Conservation (phyloP, 2,113 vertebrate species). For the Clarias batrachus region DNA sequence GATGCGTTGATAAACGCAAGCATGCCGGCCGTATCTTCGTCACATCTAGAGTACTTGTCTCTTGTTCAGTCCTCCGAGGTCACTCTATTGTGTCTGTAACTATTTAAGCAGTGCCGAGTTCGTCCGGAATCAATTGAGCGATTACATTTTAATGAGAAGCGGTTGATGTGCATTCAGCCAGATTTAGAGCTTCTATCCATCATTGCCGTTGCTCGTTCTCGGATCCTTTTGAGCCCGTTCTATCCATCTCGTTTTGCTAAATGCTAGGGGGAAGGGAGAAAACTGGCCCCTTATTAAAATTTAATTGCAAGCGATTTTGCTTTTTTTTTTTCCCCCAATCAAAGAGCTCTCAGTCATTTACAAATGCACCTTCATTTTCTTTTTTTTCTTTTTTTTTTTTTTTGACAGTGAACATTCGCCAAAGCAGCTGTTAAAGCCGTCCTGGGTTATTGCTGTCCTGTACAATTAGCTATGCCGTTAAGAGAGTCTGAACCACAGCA, state of each 20-base stretch:
- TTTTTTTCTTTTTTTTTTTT: not conserved
- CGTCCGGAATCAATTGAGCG: slow-evolving; percentile 65
- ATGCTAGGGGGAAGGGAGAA: slow-evolving; percentile 60
- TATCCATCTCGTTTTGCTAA: slow-evolving; percentile 63
- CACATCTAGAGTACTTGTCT: slow-evolving; percentile 1
- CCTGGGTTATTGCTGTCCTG: not conserved
- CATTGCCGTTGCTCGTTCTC: slow-evolving; percentile 53
- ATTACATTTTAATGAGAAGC: slow-evolving; percentile 72
- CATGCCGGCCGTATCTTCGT: not conserved
- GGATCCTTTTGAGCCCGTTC: slow-evolving; percentile 52
- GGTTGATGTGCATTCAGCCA: slow-evolving; percentile 63
- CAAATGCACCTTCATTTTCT: slow-evolving; percentile 53
- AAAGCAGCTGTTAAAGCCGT: not conserved
- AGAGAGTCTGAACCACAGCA: not conserved
- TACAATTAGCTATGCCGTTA: slow-evolving; percentile 30
- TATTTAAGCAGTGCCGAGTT: slow-evolving; percentile 60
- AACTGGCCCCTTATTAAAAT: slow-evolving; percentile 77
- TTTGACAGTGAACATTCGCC: slow-evolving; percentile 27
- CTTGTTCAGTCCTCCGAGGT: slow-evolving; percentile 42
- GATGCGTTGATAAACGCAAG: not conserved
- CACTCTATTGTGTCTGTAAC: slow-evolving; percentile 57
- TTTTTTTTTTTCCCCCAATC: slow-evolving; percentile 44
- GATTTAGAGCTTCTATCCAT: slow-evolving; percentile 72
- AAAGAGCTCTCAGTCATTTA: slow-evolving; percentile 56
- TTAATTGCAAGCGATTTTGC: slow-evolving; percentile 74